Evolutionary conservation across 1,140 invertebrate species (phyloP).

Genomic region (Sarcophaga peregrina): DNA sequence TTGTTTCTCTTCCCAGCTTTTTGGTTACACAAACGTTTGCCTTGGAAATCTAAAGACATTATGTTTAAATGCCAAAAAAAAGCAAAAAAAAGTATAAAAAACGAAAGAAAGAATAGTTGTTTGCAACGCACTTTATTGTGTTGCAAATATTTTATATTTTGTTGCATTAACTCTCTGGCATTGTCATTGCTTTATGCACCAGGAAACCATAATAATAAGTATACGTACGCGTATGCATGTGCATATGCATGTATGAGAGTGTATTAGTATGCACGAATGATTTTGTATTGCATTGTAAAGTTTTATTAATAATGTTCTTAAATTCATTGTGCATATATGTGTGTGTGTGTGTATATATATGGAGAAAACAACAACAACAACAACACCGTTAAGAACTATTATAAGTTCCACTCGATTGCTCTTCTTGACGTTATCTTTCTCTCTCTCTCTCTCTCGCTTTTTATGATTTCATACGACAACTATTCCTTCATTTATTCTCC

Average conservation of each 20-base stretch:
- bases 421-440: too few relatives aligned
- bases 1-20: background rate
- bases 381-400: too few relatives aligned
- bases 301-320: conserved; percentile 25
- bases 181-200: background rate
- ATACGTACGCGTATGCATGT: background rate
- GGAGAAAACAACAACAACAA: background rate
- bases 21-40: background rate
- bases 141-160: background rate
- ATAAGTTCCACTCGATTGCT: too few relatives aligned
- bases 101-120: background rate
- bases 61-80: background rate
- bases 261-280: conserved; percentile 3
- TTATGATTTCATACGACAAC: too few relatives aligned
- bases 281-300: conserved; percentile 22
- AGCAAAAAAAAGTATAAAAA: background rate
- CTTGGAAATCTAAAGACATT: background rate
- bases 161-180: background rate
- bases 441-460: too few relatives aligned
- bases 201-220: background rate
- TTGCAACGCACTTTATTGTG: conserved; percentile 4
- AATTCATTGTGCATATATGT: too few relatives aligned
- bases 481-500: too few relatives aligned
- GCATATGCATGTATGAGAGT: background rate
- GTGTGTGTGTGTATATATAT: too few relatives aligned